Evolutionary conservation across 2,888 invertebrate species (phyloP), one percentile per base, ranked within the genome.

Genomic region (Altica lythri): DNA sequence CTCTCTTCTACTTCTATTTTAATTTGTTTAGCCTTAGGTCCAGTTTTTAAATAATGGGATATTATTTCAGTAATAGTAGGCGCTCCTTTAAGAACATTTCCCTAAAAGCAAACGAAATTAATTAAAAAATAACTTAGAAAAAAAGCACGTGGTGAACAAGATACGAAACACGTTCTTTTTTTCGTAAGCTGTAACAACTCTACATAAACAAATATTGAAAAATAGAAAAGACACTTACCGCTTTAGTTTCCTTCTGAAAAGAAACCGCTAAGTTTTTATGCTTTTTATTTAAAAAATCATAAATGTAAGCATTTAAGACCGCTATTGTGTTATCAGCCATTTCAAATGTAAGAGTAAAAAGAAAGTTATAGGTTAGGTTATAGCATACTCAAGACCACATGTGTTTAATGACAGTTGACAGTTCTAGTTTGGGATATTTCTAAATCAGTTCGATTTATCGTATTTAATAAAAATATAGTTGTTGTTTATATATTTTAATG

Each of bases 201-300:
- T 2, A 1, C 2, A 30, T 29, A 12, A 12, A 30, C n/a, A 12
- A 30, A n/a, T 8, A 19, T 19, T 13, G n/a, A 19, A 51, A 37
- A 22, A 10, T 16, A 34, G 81, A 89, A 86, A 81, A 90, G 90
- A 10, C 22, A 56, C 61, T 55, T 53, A 61, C 61, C 78, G 87
- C 84, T 72, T 89, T 89, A 1, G 84, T 82, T 77, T 86, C 88
- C 67, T 84, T 82, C 68, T 86, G 81, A 70, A 86, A 89, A 43
- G 85, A 79, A 66, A 83, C 80, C 0, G 90, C 90, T 19, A 90
- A 68, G 4, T 81, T 77, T 72, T 84, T 84, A 68, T 89, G 86
- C 61, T 82, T 80, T 61, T 80, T 82, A 53, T 77, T 72, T 53
- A 91, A 75, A 79, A 81, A 86, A 61, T 89, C 85, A 61, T 84